Conservation (phyloP, 30 jellyfish, hydroid and myxozoan species). For the Hydra vulgaris region DNA sequence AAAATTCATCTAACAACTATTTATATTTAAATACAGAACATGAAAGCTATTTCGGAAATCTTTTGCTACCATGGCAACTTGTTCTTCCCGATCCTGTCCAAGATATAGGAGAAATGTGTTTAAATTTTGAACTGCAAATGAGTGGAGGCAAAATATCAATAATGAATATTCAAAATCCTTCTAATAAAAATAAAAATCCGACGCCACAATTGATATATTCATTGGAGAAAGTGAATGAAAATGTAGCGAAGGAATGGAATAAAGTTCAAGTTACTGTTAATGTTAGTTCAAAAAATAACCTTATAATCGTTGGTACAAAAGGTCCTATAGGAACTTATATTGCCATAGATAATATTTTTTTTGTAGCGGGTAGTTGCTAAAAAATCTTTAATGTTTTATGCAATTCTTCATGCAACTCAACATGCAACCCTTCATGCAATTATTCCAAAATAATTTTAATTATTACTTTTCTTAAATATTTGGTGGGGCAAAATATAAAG, state of each 20-base stretch:
- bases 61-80: slow-evolving; percentile 67
- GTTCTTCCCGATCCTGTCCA: slow-evolving; percentile 31
- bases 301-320: slow-evolving; percentile 3
- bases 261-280: slow-evolving; percentile 17
- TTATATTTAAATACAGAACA: slow-evolving; percentile 46
- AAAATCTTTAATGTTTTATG: too few species aligned
- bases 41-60: slow-evolving; percentile 40
- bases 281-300: background rate
- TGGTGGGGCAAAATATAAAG: too few species aligned
- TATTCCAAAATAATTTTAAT: too few species aligned
- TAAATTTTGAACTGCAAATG: slow-evolving; percentile 41
- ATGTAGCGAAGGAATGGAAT: slow-evolving; percentile 6
- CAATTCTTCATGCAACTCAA: too few species aligned
- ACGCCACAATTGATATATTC: slow-evolving; percentile 10
- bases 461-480: too few species aligned
- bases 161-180: background rate
- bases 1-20: slow-evolving; percentile 48
- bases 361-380: slow-evolving; percentile 15
- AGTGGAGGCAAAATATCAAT: slow-evolving; percentile 32
- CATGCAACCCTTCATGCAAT: too few species aligned
- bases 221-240: background rate
- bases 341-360: slow-evolving; percentile 19
- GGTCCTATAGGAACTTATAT: slow-evolving; percentile 1
- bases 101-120: slow-evolving; percentile 57
- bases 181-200: background rate